A percentile compares a stretch with the other conserved stretches of the same genome.
phyloP scores from a whole-genome alignment of 2,888 invertebrate species.

The Athalia rosae region DNA sequence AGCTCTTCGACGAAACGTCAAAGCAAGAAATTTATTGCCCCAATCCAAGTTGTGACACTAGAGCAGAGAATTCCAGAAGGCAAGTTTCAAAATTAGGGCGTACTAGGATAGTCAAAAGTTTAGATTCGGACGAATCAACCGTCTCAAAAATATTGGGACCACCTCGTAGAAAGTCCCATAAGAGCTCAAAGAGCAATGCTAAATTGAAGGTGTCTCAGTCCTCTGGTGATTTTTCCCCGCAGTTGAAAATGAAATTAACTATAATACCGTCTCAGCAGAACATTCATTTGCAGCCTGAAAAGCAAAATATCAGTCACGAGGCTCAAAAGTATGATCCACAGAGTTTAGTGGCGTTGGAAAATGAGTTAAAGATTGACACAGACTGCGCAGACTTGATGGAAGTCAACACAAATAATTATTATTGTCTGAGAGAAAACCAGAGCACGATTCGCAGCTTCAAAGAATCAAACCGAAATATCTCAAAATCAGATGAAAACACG shows the following conservation, averaged over 20 bases:
- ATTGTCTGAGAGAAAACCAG: neutral
- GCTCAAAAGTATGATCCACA: constrained; percentile 48
- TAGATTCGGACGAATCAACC: constrained; percentile 30
- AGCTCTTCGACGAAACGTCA: constrained; percentile 80
- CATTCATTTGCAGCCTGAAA: constrained; percentile 48
- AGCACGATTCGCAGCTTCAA: constrained; percentile 47
- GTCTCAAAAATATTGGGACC: neutral
- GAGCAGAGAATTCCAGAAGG: constrained; percentile 41
- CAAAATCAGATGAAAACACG: constrained; percentile 59
- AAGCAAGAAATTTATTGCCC: constrained; percentile 27
- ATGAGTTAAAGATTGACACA: constrained; percentile 37
- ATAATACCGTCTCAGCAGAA: constrained; percentile 49
- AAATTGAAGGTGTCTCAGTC: constrained; percentile 51
- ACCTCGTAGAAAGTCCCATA: constrained; percentile 32
- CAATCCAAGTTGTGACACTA: neutral
- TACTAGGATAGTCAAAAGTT: constrained; percentile 46
- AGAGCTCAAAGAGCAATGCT: constrained; percentile 48
- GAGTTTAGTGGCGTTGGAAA: constrained; percentile 13
- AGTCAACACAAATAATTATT: neutral
- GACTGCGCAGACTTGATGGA: neutral
- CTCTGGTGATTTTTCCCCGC: constrained; percentile 49
- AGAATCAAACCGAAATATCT: constrained; percentile 55
- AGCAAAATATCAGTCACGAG: constrained; percentile 49
- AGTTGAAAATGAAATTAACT: constrained; percentile 57
- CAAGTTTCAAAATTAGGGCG: constrained; percentile 51